Evolutionary conservation across 2,797 vertebrate species (phyloP).

Genomic region (Pagetopsis macropterus): DNA sequence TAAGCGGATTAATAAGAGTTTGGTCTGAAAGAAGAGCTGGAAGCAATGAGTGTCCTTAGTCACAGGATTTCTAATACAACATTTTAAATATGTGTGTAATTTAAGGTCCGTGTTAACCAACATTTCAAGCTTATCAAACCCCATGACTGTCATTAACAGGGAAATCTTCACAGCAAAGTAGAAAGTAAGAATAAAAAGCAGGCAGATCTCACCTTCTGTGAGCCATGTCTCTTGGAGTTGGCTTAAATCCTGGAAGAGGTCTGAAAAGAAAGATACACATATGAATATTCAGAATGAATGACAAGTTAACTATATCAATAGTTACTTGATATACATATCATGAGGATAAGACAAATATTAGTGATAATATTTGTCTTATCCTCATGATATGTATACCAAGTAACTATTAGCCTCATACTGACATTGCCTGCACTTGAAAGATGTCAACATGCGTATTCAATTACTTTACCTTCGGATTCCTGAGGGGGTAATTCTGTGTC

Average conservation of each 20-base stretch:
- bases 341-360: too few relatives aligned
- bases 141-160: conserved; percentile 4
- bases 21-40: not conserved
- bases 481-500: conserved; percentile 90
- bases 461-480: conserved; percentile 93
- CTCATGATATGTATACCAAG: not conserved
- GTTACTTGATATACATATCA: too few relatives aligned
- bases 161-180: conserved; percentile 15
- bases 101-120: not conserved
- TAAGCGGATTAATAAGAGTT: not conserved
- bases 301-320: not conserved
- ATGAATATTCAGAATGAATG: conserved; percentile 15
- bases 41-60: not conserved
- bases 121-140: conserved; percentile 11
- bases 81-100: too few relatives aligned
- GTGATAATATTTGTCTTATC: not conserved
- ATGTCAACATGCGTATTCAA: conserved; percentile 37
- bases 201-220: conserved; percentile 90
- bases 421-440: conserved; percentile 1
- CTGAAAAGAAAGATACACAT: conserved; percentile 67
- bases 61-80: too few relatives aligned
- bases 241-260: conserved; percentile 97
- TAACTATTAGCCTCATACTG: conserved; percentile 14
- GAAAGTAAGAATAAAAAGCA: conserved; percentile 30
- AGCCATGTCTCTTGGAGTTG: conserved; percentile 98